phyloP scores from a whole-genome alignment of 1,140 invertebrate genomes.

The Solen grandis region DNA sequence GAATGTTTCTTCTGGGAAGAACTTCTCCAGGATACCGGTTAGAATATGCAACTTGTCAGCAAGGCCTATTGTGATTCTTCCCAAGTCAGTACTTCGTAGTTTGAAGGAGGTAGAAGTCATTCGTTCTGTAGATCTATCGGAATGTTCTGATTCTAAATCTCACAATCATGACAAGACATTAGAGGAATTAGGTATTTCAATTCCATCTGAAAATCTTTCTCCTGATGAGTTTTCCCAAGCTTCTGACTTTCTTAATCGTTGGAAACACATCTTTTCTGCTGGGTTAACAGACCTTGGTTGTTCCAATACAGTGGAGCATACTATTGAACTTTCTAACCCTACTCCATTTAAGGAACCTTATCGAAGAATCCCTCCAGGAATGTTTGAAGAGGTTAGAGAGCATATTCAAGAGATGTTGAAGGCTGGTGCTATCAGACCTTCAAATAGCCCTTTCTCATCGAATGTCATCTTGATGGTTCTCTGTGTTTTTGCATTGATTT shows the following conservation, averaged over 20 bases:
- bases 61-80: neutral
- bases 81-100: neutral
- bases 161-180: neutral
- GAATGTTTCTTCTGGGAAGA: neutral
- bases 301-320: too few species aligned
- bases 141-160: neutral
- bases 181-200: neutral
- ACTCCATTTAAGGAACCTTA: too few species aligned
- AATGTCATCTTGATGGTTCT: too few species aligned
- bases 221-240: neutral
- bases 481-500: too few species aligned
- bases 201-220: constrained; percentile 3
- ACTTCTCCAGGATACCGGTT: neutral
- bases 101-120: constrained; percentile 4
- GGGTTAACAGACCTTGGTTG: too few species aligned
- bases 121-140: neutral
- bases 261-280: neutral
- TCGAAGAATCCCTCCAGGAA: too few species aligned
- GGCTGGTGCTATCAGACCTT: too few species aligned
- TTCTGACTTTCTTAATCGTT: neutral
- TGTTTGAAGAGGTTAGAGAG: too few species aligned
- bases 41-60: constrained; percentile 7
- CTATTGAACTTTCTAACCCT: too few species aligned
- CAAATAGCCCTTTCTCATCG: too few species aligned
- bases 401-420: too few species aligned